Percentiles rank a stretch among this genome's conserved stretches.
Evolutionary conservation across 2,113 vertebrate species (phyloP).

Genomic region (Myiagra hebetior): DNA sequence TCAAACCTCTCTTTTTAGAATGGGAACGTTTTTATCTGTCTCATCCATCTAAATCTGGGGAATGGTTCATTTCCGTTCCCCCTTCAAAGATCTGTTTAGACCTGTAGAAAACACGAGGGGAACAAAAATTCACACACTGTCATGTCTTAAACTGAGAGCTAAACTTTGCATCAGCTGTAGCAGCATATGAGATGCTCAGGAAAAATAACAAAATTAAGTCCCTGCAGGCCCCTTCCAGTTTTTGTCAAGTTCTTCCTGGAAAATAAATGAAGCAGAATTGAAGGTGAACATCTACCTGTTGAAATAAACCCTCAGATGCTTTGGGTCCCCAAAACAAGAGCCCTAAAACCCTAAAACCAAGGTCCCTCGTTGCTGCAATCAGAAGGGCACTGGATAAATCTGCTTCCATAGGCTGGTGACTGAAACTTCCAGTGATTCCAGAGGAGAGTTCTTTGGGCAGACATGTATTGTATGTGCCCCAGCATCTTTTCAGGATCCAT

Average conservation of each 20-base stretch:
- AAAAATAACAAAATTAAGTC: not conserved
- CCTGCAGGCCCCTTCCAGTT: not conserved
- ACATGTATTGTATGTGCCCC: fast-evolving
- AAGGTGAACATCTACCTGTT: not conserved
- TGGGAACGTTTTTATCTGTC: not conserved
- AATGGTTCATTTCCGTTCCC: not conserved
- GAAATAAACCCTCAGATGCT: not conserved
- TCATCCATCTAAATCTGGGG: not conserved
- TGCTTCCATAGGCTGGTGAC: not conserved
- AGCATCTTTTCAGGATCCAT: not conserved
- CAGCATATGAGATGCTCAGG: not conserved
- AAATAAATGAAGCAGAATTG: not conserved
- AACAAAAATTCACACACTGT: not conserved
- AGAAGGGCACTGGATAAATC: not conserved
- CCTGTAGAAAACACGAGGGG: not conserved
- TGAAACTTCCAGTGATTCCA: not conserved
- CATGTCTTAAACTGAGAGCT: not conserved
- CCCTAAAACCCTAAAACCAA: not conserved
- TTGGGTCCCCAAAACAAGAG: not conserved
- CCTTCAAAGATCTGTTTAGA: not conserved
- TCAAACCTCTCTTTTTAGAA: not conserved
- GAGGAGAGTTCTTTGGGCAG: not conserved
- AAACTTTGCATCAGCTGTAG: not conserved
- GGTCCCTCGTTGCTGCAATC: not conserved
- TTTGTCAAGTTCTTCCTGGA: not conserved